phyloP scores from a whole-genome alignment of 2,888 invertebrate genomes.

The Parnassius apollo region DNA sequence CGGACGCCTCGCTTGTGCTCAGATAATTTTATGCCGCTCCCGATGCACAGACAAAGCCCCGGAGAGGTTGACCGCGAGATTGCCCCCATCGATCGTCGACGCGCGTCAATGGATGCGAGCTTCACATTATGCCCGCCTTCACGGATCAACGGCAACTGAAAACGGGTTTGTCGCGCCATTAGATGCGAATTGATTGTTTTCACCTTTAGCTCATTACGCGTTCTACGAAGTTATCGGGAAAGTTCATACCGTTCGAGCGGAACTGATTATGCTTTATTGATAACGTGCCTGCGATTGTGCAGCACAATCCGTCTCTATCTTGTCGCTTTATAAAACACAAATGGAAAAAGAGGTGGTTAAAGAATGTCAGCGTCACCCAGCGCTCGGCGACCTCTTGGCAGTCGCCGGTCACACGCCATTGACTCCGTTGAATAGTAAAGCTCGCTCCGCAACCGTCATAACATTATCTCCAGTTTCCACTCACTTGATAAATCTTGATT shows the following conservation, averaged over 20 bases:
- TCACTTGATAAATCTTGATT: conserved; percentile 53
- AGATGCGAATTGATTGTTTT: conserved; percentile 54
- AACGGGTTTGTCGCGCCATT: conserved; percentile 62
- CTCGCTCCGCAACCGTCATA: conserved; percentile 32
- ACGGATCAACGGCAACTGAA: conserved; percentile 56
- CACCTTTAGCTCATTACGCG: conserved; percentile 26
- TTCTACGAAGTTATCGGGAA: conserved; percentile 19
- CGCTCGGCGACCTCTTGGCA: conserved; percentile 62
- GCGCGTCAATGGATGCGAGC: conserved; percentile 69
- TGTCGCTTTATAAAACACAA: conserved; percentile 33
- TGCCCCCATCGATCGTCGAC: conserved; percentile 67
- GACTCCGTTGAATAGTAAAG: conserved; percentile 68
- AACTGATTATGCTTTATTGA: conserved; percentile 17
- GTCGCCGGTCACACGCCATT: conserved; percentile 77
- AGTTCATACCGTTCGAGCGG: conserved; percentile 16
- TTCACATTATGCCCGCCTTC: conserved; percentile 65
- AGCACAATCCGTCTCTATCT: conserved; percentile 8
- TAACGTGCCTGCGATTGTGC: conserved; percentile 5
- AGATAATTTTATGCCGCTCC: conserved; percentile 76
- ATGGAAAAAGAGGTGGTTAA: conserved; percentile 62
- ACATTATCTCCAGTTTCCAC: conserved; percentile 39
- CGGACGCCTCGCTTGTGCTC: conserved; percentile 60
- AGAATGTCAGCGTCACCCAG: conserved; percentile 72
- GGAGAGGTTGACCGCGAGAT: conserved; percentile 71
- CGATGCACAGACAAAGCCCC: conserved; percentile 63